Evolutionary conservation across 2,797 vertebrate species (phyloP), one percentile per base, ranked within the genome.

Genomic region (Urophycis tenuis): DNA sequence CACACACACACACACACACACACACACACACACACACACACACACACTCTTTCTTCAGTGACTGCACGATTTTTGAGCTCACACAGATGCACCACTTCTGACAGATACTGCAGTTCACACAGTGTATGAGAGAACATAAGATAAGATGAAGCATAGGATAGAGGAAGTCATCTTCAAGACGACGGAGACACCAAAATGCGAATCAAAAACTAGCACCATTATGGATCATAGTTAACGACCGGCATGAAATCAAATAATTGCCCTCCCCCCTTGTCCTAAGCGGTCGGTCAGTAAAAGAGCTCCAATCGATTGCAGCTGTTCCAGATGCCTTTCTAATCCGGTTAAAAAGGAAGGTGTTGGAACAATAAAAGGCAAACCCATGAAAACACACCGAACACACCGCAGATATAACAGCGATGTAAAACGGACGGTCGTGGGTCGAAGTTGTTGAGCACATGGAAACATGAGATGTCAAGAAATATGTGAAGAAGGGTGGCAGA

Each of bases 371-470:
- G 25, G 25, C 60, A 67, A 67, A n/a, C 25, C 1, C 12, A 67
- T 17, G n/a, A 60, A 25, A 60, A 60, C 6, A 22, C 19, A 22
- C 19, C 25, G 53, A 25, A n/a, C 53, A 60, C 53, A 60, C 53
- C 8, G 25, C 53, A 22, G 15, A n/a, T n/a, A 60, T 1, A 8
- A 60, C 53, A 60, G 53, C 53, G 53, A 60, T 60, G n/a, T 60
- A 22, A 29, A 60, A 25, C 22, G 25, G 29, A 35, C 31, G 67
- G 74, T 34, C 41, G 60, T 31, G 67, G 2, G 29, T 7, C 72
- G 67, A 73, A 72, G 88, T 90, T 91, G 87, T 90, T 89, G 81
- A 89, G 85, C 83, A 83, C 73, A 82, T 76, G 17, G 45, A 31
- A 72, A 7, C 8, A 12, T 31, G 35, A 15, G 73, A 25, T 34